A percentile compares a stretch with the other conserved stretches of the same genome.
Evolutionary conservation across 1,140 invertebrate species (phyloP).

Genomic region (Arctopsyche grandis): DNA sequence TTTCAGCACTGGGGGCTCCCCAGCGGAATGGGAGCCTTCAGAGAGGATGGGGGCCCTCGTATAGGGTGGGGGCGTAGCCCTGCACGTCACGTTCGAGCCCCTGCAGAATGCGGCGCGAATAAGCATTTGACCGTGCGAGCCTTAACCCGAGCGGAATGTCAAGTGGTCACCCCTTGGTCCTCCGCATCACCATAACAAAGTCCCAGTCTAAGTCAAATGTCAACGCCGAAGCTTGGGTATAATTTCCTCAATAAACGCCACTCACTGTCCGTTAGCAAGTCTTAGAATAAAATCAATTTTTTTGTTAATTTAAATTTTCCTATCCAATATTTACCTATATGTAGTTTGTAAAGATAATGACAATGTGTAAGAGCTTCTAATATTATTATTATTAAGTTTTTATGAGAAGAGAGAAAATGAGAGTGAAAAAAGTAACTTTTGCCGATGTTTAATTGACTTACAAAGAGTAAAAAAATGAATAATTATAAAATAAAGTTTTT

Average conservation of each 20-base stretch:
- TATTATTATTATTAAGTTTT: too few relatives aligned
- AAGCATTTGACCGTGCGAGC: slow-evolving; percentile 49
- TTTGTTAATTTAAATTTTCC: too few relatives aligned
- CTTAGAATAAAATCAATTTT: too few relatives aligned
- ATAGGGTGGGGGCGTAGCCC: slow-evolving; percentile 3
- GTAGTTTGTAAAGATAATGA: too few relatives aligned
- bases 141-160: slow-evolving; percentile 46
- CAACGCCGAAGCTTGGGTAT: background rate
- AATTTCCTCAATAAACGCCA: slow-evolving; percentile 22
- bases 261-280: background rate
- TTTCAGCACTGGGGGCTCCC: background rate
- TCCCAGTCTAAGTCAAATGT: slow-evolving; percentile 20
- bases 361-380: too few relatives aligned
- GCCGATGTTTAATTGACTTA: too few relatives aligned
- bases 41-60: slow-evolving; percentile 1
- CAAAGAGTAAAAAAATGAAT: too few relatives aligned
- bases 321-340: too few relatives aligned
- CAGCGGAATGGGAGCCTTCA: background rate
- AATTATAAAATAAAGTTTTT: too few relatives aligned
- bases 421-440: too few relatives aligned
- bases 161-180: slow-evolving; percentile 39
- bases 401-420: too few relatives aligned
- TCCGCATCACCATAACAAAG: slow-evolving; percentile 43
- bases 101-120: slow-evolving; percentile 46
- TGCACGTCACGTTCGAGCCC: slow-evolving; percentile 36